phyloP scores from a whole-genome alignment of 2,888 invertebrate species.

The Hirtodrosophila cameraria region DNA sequence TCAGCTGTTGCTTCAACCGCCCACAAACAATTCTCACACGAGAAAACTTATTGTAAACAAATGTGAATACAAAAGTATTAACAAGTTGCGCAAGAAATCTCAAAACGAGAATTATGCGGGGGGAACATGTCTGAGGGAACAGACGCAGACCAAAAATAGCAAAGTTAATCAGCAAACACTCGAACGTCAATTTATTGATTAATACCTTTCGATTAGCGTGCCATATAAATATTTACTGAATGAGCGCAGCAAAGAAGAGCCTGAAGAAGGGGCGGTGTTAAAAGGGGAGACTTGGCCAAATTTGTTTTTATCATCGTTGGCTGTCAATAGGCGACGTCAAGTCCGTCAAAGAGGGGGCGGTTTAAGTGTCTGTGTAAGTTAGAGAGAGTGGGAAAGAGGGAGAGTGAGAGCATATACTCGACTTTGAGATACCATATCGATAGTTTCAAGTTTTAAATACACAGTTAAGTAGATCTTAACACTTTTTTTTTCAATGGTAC shows the following conservation, averaged over 20 bases:
- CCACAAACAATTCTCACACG: slow-evolving; percentile 40
- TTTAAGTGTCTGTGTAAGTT: slow-evolving; percentile 7
- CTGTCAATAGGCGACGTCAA: slow-evolving; percentile 40
- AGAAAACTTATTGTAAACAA: slow-evolving; percentile 56
- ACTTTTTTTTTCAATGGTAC: no score
- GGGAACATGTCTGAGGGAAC: neutral
- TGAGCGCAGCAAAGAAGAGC: neutral
- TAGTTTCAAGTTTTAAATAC: neutral
- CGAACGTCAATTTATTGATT: slow-evolving; percentile 73
- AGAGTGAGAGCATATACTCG: no score
- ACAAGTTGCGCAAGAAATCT: slow-evolving; percentile 43
- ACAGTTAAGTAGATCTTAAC: no score
- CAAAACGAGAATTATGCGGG: neutral
- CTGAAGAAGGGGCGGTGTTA: neutral
- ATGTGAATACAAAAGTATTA: slow-evolving; percentile 49
- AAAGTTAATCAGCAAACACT: slow-evolving; percentile 72
- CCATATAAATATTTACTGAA: slow-evolving; percentile 38
- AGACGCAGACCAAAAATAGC: slow-evolving; percentile 58
- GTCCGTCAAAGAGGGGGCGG: slow-evolving; percentile 9
- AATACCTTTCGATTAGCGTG: slow-evolving; percentile 72
- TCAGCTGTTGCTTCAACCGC: slow-evolving; percentile 17
- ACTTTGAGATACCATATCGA: slow-evolving; percentile 15
- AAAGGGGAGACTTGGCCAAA: slow-evolving; percentile 19
- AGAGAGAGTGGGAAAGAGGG: no score
- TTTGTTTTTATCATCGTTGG: slow-evolving; percentile 38